These are phyloP conservation scores for Pheosia gnoma DNA, from an alignment of 2,888 invertebrate species.

Conservation along the genomic window DNA sequence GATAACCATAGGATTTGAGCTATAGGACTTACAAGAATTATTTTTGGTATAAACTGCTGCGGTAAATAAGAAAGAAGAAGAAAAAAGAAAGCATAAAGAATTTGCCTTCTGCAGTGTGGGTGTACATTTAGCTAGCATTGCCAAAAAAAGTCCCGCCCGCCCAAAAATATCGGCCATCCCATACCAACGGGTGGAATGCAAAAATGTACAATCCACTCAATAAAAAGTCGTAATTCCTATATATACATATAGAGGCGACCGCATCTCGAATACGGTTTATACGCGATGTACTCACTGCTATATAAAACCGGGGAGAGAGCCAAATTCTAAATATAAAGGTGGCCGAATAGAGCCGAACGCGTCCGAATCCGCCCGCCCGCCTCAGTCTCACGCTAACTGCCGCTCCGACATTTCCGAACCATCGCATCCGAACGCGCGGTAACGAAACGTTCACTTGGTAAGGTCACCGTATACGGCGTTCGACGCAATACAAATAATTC, in stretches of 20 bases:
- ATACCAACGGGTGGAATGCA: conserved; percentile 65
- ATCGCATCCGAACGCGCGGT: conserved; percentile 72
- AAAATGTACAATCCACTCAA: conserved; percentile 79
- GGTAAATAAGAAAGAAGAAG: no score
- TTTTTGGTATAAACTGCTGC: no score
- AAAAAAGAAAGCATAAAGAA: conserved; percentile 14
- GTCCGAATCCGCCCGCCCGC: conserved; percentile 78
- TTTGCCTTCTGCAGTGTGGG: conserved; percentile 47
- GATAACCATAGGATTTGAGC: no score
- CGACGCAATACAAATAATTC: conserved; percentile 46
- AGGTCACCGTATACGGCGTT: conserved; percentile 65
- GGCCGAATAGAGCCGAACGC: conserved; percentile 75
- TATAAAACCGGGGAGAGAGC: conserved; percentile 86
- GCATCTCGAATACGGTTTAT: conserved; percentile 82
- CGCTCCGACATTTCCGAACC: conserved; percentile 75
- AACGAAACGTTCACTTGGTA: conserved; percentile 68
- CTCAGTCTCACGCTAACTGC: conserved; percentile 80
- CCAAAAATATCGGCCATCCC: conserved; percentile 58
- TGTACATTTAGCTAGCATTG: conserved; percentile 47
- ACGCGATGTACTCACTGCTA: conserved; percentile 83
- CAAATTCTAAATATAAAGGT: conserved; percentile 86
- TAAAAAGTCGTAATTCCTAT: conserved; percentile 82
- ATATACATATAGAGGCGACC: conserved; percentile 74
- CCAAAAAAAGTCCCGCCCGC: conserved; percentile 56
- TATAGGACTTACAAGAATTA: no score